Evolutionary conservation across 2,888 invertebrate genomes (phyloP).

Genomic region (Subacronicta megacephala): DNA sequence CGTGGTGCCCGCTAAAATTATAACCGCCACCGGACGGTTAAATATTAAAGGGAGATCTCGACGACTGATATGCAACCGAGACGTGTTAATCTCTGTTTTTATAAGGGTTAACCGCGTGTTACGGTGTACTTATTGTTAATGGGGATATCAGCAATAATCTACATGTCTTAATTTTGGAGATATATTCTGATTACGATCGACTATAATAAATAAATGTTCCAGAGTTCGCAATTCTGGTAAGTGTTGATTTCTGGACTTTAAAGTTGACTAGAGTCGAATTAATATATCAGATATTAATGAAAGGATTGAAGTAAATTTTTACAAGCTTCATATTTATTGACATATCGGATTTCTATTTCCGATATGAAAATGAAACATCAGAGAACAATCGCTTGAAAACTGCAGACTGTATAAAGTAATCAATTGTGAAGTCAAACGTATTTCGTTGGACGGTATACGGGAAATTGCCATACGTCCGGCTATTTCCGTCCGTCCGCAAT

Average conservation of each 20-base stretch:
- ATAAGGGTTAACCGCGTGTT: slow-evolving; percentile 44
- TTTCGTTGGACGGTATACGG: slow-evolving; percentile 63
- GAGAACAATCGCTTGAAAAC: slow-evolving; percentile 2
- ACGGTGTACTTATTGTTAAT: slow-evolving; percentile 40
- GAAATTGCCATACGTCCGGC: slow-evolving; percentile 81
- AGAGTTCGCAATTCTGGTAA: too few relatives aligned
- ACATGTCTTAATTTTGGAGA: slow-evolving; percentile 32
- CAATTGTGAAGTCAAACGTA: slow-evolving; percentile 47
- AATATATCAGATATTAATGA: too few relatives aligned
- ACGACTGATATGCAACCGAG: slow-evolving; percentile 53
- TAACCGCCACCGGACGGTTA: slow-evolving; percentile 61
- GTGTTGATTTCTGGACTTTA: not conserved
- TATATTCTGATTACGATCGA: slow-evolving; percentile 5
- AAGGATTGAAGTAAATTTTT: too few relatives aligned
- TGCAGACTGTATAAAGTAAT: slow-evolving; percentile 31
- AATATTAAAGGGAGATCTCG: slow-evolving; percentile 64
- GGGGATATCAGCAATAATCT: slow-evolving; percentile 38
- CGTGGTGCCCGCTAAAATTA: slow-evolving; percentile 67
- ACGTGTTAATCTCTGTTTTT: slow-evolving; percentile 66
- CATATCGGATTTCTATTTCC: not conserved
- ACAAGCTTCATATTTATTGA: not conserved
- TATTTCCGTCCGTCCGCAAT: slow-evolving; percentile 79
- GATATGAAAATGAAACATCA: slow-evolving; percentile 10
- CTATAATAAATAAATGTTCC: slow-evolving; percentile 1
- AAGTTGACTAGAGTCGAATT: not conserved